These are phyloP conservation scores for Eurosta solidaginis DNA, from an alignment of 1,140 invertebrate genomes.

Conservation along the genomic window DNA sequence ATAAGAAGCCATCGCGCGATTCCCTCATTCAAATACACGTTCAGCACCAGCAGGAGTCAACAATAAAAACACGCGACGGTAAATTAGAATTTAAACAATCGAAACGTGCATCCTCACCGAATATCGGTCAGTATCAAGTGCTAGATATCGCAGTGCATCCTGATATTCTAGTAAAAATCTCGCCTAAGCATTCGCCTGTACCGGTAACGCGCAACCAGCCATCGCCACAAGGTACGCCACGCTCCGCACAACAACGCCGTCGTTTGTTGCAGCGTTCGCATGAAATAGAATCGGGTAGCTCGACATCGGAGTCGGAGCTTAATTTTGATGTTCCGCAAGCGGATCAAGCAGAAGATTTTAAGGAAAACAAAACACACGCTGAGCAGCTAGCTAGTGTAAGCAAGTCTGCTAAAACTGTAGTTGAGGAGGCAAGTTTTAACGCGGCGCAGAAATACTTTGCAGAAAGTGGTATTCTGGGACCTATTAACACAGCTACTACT, in stretches of 20 bases:
- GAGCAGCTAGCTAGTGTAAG: background rate
- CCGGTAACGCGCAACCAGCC: background rate
- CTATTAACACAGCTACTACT: background rate
- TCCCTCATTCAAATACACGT: conserved; percentile 20
- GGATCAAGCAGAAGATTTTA: background rate
- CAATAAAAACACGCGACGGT: conserved; percentile 25
- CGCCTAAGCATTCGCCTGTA: conserved; percentile 33
- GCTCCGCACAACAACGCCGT: conserved; percentile 28
- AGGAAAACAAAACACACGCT: background rate
- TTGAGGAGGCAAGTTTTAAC: conserved; percentile 30
- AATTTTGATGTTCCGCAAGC: background rate
- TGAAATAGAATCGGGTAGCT: conserved; percentile 36
- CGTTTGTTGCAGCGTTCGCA: conserved; percentile 29
- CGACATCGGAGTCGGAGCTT: conserved; percentile 34
- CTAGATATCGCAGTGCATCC: conserved; percentile 38
- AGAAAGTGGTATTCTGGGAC: conserved; percentile 41
- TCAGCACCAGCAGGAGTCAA: background rate
- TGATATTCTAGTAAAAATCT: conserved; percentile 38
- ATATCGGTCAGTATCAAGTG: conserved; percentile 34
- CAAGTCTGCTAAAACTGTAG: background rate
- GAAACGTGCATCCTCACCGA: conserved; percentile 39
- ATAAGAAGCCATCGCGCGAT: conserved; percentile 36
- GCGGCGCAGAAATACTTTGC: conserved; percentile 40
- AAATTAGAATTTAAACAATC: conserved; percentile 35
- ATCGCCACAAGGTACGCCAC: background rate